These are phyloP conservation scores for Chydorus sphaericus DNA, from an alignment of 2,888 invertebrate genomes.

Conservation along the genomic window DNA sequence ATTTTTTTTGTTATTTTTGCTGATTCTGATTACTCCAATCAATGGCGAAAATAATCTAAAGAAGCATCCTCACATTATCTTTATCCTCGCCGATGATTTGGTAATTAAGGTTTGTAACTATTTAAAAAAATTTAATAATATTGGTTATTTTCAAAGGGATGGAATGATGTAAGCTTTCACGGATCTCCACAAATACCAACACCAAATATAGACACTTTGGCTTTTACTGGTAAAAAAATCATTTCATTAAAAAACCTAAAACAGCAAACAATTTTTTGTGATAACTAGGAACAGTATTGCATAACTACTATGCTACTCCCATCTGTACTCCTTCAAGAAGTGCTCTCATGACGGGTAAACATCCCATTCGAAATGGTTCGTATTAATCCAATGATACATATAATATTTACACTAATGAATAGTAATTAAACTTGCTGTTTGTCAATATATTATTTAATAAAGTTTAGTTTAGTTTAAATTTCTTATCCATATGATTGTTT, in stretches of 20 bases:
- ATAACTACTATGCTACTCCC: slow-evolving; percentile 78
- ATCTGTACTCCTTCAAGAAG: slow-evolving; percentile 81
- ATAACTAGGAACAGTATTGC: too few relatives aligned
- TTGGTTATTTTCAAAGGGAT: slow-evolving; percentile 53
- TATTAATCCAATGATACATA: too few relatives aligned
- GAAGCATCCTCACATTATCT: background rate
- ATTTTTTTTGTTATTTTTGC: too few relatives aligned
- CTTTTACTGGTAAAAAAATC: slow-evolving; percentile 66
- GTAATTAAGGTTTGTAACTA: background rate
- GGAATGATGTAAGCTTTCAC: slow-evolving; percentile 85
- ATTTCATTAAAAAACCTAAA: too few relatives aligned
- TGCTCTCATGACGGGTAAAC: slow-evolving; percentile 78
- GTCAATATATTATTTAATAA: too few relatives aligned
- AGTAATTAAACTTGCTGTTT: too few relatives aligned
- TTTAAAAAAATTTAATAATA: background rate
- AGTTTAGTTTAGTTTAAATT: too few relatives aligned
- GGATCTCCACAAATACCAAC: slow-evolving; percentile 78
- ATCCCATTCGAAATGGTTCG: slow-evolving; percentile 78
- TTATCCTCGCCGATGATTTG: background rate
- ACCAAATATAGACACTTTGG: slow-evolving; percentile 78
- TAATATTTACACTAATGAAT: too few relatives aligned
- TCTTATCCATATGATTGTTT: too few relatives aligned
- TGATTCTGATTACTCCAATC: too few relatives aligned
- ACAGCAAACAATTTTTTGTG: too few relatives aligned
- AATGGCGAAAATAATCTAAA: too few relatives aligned